Evolutionary conservation across 2,113 vertebrate species (phyloP).

Genomic region (Rhipidura dahli): DNA sequence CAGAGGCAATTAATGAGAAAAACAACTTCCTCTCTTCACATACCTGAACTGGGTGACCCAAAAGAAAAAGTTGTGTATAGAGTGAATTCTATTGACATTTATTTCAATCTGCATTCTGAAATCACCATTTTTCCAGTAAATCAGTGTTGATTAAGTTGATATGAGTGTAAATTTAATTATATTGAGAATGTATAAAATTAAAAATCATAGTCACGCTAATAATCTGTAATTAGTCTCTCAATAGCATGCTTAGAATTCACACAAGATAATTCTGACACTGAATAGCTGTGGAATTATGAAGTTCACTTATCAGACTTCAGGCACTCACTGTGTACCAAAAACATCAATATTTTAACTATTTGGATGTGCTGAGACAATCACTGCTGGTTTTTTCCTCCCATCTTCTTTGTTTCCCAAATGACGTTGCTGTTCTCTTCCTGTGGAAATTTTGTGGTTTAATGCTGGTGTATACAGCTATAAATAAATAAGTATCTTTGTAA

Average conservation of each 20-base stretch:
- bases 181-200: neutral
- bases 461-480: neutral
- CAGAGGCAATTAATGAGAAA: conserved; percentile 3
- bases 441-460: neutral
- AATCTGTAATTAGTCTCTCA: neutral
- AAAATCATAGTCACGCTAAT: neutral
- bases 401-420: neutral
- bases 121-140: neutral
- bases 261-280: neutral
- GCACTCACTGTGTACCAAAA: neutral
- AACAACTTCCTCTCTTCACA: neutral
- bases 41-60: neutral
- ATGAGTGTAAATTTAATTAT: neutral
- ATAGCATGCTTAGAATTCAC: neutral
- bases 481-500: neutral
- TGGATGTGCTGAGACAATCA: neutral
- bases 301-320: neutral
- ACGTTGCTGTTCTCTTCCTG: neutral
- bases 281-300: neutral
- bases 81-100: neutral
- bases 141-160: neutral
- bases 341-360: neutral
- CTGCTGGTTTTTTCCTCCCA: neutral
- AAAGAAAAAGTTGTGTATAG: neutral
- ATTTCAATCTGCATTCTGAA: neutral